A percentile compares a stretch with the other conserved stretches of the same genome.
phyloP scores from a whole-genome alignment of 2,888 invertebrate genomes.

The Oscheius sp. region DNA sequence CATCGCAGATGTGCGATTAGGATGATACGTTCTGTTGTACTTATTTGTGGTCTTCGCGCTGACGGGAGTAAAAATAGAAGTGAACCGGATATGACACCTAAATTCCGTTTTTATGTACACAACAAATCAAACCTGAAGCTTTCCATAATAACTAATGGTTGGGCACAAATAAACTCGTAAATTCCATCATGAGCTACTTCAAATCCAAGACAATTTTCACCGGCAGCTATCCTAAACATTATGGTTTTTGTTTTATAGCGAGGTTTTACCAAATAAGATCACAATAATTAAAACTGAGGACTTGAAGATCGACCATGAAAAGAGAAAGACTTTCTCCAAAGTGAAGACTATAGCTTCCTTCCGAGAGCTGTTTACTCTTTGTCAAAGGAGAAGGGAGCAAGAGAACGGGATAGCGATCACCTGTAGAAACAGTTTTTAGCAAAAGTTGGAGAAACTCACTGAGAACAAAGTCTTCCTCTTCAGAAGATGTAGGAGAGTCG shows the following conservation, averaged over 20 bases:
- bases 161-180: constrained; percentile 36
- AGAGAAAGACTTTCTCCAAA: constrained; percentile 37
- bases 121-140: constrained; percentile 11
- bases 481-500: constrained; percentile 38
- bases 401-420: constrained; percentile 24
- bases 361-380: constrained; percentile 31
- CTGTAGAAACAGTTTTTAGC: neutral
- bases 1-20: neutral
- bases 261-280: constrained; percentile 36
- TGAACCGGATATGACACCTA: constrained; percentile 22
- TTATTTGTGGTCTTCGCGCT: constrained; percentile 16
- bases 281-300: constrained; percentile 36
- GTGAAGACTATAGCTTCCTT: constrained; percentile 37
- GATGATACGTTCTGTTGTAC: constrained; percentile 28
- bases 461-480: constrained; percentile 46
- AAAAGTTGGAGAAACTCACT: constrained; percentile 42
- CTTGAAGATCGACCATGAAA: constrained; percentile 24
- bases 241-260: neutral
- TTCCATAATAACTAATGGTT: constrained; percentile 25
- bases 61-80: constrained; percentile 15
- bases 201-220: constrained; percentile 50
- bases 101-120: neutral
- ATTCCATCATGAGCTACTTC: constrained; percentile 36
- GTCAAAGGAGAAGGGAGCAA: constrained; percentile 15
- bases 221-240: constrained; percentile 43